Evolutionary conservation across 35 echinoderm and acorn worm genomes (phyloP).

Genomic region (Heliocidaris erythrogramma): DNA sequence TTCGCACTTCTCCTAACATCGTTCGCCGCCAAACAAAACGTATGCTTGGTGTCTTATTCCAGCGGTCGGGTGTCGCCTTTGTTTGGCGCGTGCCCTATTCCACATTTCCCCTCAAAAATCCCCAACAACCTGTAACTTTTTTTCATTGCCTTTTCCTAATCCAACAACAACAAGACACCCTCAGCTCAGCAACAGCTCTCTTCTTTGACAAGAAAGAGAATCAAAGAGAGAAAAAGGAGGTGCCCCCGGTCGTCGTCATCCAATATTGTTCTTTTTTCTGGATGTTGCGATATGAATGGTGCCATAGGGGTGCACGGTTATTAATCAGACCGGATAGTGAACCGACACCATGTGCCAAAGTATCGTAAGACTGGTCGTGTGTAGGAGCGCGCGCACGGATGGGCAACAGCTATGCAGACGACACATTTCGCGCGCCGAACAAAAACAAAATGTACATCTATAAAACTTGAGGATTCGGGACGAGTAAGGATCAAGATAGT

Average conservation of each 20-base stretch:
- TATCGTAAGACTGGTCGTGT: background rate
- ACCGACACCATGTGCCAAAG: background rate
- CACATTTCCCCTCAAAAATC: background rate
- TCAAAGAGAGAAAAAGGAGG: background rate
- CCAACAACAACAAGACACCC: conserved; percentile 13
- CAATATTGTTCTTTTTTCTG: conserved; percentile 3
- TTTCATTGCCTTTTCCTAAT: background rate
- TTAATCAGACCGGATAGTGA: conserved; percentile 29
- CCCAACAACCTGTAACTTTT: conserved; percentile 44
- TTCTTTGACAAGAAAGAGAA: background rate
- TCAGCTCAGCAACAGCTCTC: conserved; percentile 25
- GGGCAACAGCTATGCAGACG: conserved; percentile 20
- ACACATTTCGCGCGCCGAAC: conserved; percentile 1
- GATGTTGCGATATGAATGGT: conserved; percentile 17
- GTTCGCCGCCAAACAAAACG: conserved; percentile 1
- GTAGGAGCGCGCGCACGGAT: conserved; percentile 19
- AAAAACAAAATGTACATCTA: background rate
- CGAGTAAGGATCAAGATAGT: background rate
- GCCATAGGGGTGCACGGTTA: conserved; percentile 13
- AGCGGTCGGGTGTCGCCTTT: background rate
- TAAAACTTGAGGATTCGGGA: background rate
- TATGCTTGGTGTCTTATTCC: conserved; percentile 20
- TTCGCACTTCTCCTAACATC: background rate
- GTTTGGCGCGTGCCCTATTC: conserved; percentile 3
- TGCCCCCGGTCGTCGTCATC: conserved; percentile 8